Evolutionary conservation across 2,888 invertebrate genomes (phyloP), one percentile per base, ranked within the genome.

Genomic region (Lithophane semibrunnea): DNA sequence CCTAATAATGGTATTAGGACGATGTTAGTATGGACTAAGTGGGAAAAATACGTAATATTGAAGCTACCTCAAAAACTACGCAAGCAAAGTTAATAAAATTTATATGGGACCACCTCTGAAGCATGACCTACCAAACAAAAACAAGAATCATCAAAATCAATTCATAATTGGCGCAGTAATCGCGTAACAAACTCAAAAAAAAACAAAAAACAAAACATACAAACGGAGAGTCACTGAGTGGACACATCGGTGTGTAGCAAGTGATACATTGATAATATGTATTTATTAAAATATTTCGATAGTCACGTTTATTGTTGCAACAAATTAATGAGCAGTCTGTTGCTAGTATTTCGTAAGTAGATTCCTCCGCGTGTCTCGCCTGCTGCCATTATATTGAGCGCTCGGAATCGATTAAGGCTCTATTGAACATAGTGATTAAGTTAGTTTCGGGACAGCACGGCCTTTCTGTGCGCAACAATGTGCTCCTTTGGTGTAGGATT

Each of bases 331-430:
- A 74, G 12, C 37, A 37, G 18, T 56, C 13, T 29, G 47, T 49
- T 21, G 44, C 10, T 54, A 65, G 58, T 54, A 44, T 86, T 71
- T 78, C 73, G 73, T 42, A 58, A 74, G 54, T 58, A 68, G 52
- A 83, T 86, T 68, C 67, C 86, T 52, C n/a, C 61, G 60, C 84
- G 84, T 72, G 42, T 21, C 47, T 42, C 54, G 71, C 37, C 18
- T n/a, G 37, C 61, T 13, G 54, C 37, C 49, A 65, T 69, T 66
- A 68, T 24, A 9, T 44, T 29, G 79, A 49, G 24, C 10, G 61
- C 42, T 44, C 12, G 61, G 13, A 69, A 72, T 77, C 68, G 65
- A 73, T 87, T 64, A 76, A 49, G 13, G n/a, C 21, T 77, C 9
- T 52, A 71, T 73, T 70, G 56, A 82, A 66, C 37, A 64, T 44